These are phyloP conservation scores for Dyspetes luteomarginatus DNA, from an alignment of 2,888 invertebrate species.

Conservation along the genomic window DNA sequence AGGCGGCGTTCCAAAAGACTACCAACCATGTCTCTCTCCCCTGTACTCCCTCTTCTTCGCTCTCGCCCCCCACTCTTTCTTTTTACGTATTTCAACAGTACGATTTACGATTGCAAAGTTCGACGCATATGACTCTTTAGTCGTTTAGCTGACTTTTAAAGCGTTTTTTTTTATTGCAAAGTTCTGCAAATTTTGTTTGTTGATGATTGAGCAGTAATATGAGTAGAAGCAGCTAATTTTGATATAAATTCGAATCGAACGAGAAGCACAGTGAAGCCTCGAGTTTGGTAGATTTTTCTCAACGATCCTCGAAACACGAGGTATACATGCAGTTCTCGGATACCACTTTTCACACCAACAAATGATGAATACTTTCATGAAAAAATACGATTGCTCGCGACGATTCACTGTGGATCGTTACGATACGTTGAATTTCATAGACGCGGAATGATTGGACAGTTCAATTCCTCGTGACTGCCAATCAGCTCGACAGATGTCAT, in stretches of 20 bases:
- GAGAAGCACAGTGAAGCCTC: background rate
- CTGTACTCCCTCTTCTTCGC: constrained; percentile 3
- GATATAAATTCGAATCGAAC: background rate
- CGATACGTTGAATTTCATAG: background rate
- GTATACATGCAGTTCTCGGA: background rate
- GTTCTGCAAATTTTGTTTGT: background rate
- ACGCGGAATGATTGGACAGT: background rate
- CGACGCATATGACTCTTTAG: background rate
- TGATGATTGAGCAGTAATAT: background rate
- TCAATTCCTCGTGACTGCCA: background rate
- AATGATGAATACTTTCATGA: background rate
- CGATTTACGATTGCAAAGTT: background rate
- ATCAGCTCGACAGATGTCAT: background rate
- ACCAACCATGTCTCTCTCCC: constrained; percentile 23
- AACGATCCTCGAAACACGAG: background rate
- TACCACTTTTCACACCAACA: background rate
- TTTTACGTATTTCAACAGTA: background rate
- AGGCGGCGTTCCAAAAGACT: constrained; percentile 59
- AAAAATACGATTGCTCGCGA: background rate
- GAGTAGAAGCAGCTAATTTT: background rate
- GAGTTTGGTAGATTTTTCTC: background rate
- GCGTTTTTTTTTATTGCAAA: background rate
- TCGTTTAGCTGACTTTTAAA: background rate
- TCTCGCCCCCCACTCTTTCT: background rate
- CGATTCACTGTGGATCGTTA: background rate